Evolutionary conservation across 2,797 vertebrate genomes (phyloP), one percentile per base, ranked within the genome.

Genomic region (Pristis pectinata): DNA sequence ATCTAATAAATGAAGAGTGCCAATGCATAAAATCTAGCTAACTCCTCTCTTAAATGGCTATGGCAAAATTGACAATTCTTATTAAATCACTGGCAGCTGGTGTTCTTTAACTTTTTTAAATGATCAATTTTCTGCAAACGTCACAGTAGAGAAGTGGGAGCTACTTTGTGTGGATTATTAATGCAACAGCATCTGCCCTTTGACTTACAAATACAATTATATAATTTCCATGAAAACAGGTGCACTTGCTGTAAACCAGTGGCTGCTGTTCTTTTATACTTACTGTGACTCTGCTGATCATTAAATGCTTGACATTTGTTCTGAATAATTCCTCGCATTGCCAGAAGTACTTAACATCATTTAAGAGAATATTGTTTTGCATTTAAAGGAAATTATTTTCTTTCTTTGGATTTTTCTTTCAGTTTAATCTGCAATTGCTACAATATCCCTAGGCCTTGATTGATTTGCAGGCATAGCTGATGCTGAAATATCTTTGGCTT

Each of bases 81-180:
- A 76, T 94, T 74, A 94, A 94, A 94, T 94, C 92, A 76, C 61
- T 72, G 70, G 37, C 92, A 94, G 92, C 67, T 94, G 92, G 92
- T 72, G 70, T 91, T 27, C 87, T 67, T 27, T 67, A 53, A 94
- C 17, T 24, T 94, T 74, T 93, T 49, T 30, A 34, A 56, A 74
- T 94, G 41, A 53, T 94, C 67, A 74, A 94, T 56, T 53, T 74
- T 94, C 72, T 53, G 49, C 27, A 53, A 56, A 34, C 27, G 49
- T 76, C 92, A 94, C 87, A 67, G n/a, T 17, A 59, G 83, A 53
- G 30, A 15, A 93, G 70, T 49, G 67, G 64, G 49, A 34, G 41
- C 70, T 8, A 30, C 44, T 67, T 30, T 56, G 92, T 94, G 72
- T 5, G 41, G 92, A 53, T 76, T 74, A 94, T 94, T 30, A 94